These are phyloP conservation scores for Bombyx mandarina DNA, from an alignment of 1,140 invertebrate species.

Conservation along the genomic window DNA sequence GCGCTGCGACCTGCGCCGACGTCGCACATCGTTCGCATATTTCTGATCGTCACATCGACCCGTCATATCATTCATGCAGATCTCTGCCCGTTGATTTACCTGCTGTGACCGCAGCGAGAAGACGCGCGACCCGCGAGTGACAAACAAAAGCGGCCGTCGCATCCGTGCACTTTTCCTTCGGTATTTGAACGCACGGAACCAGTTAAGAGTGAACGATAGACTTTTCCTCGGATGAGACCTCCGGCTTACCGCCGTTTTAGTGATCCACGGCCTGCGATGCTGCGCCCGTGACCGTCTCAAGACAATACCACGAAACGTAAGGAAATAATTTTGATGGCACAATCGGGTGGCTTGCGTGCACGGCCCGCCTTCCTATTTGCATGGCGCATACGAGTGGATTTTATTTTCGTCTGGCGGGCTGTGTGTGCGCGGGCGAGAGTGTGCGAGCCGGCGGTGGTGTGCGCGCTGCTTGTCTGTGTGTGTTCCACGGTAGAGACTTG, in stretches of 20 bases:
- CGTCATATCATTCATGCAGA: conserved; percentile 63
- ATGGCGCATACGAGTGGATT: conserved; percentile 67
- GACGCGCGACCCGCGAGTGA: conserved; percentile 52
- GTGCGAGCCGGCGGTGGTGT: conserved; percentile 27
- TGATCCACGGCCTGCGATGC: conserved; percentile 61
- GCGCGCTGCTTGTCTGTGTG: conserved; percentile 26
- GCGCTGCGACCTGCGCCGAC: conserved; percentile 58
- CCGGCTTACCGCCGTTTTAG: conserved; percentile 37
- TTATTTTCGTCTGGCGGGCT: conserved; percentile 63
- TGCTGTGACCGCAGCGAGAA: conserved; percentile 56
- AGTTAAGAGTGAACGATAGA: conserved; percentile 47
- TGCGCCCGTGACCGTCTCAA: conserved; percentile 64
- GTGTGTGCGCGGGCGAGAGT: conserved; percentile 39
- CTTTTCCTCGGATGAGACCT: conserved; percentile 53
- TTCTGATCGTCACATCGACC: conserved; percentile 18
- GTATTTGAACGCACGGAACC: conserved; percentile 47
- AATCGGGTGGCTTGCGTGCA: conserved; percentile 49
- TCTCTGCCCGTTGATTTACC: conserved; percentile 62
- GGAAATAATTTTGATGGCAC: conserved; percentile 45
- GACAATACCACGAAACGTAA: conserved; percentile 69
- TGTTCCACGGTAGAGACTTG: conserved; percentile 40
- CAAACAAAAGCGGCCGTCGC: conserved; percentile 58
- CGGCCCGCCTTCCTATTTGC: conserved; percentile 64
- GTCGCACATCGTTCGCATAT: conserved; percentile 33
- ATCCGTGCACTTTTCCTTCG: conserved; percentile 55